Evolutionary conservation across 1,140 invertebrate species (phyloP).

Genomic region (Brachionus sp.): DNA sequence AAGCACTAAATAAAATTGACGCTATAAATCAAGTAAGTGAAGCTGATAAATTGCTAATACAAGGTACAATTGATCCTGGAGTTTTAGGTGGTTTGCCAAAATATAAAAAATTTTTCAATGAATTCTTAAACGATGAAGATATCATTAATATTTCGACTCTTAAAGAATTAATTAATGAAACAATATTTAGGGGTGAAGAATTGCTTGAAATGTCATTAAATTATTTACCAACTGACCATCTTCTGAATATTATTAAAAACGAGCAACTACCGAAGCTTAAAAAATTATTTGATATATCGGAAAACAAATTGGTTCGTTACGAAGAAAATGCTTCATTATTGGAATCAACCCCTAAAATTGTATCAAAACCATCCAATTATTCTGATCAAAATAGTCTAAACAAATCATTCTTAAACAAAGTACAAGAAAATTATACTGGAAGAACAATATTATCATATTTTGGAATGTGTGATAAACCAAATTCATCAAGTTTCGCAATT

Average conservation of each 20-base stretch:
- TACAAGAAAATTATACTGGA: conserved; percentile 12
- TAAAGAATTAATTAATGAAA: conserved; percentile 21
- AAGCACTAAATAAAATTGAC: not conserved
- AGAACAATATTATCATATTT: conserved; percentile 32
- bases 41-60: conserved; percentile 19
- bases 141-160: not conserved
- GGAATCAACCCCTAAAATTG: conserved; percentile 17
- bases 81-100: conserved; percentile 31
- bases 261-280: conserved; percentile 37
- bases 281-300: conserved; percentile 7
- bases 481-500: not conserved
- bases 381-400: not conserved
- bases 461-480: conserved; percentile 9
- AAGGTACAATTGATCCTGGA: conserved; percentile 39
- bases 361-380: not conserved
- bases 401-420: conserved; percentile 35
- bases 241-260: conserved; percentile 19
- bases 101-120: conserved; percentile 21
- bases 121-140: not conserved
- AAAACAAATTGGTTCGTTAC: not conserved
- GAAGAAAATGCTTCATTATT: not conserved
- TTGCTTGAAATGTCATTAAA: not conserved
- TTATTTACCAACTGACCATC: conserved; percentile 8
- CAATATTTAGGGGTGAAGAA: conserved; percentile 30
- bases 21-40: not conserved